Conservation (phyloP, 2,888 invertebrate genomes). For the Drosophila subquinaria region DNA sequence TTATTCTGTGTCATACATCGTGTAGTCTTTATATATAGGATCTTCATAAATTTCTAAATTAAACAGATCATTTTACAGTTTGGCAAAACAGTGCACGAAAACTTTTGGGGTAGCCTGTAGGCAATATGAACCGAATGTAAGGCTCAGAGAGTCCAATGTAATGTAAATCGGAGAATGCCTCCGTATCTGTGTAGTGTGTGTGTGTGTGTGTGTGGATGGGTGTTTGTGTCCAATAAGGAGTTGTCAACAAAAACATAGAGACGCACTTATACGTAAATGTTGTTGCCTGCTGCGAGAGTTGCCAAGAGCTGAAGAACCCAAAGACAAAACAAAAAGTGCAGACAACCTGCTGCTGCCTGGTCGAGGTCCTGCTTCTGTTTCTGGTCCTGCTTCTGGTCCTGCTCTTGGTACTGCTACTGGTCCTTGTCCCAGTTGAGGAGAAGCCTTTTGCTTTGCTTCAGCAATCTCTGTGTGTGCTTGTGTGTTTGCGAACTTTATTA, state of each 20-base stretch:
- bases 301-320: conserved; percentile 34
- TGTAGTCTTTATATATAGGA: background rate
- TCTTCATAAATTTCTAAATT: conserved; percentile 1
- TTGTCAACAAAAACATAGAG: conserved; percentile 79
- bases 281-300: conserved; percentile 42
- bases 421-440: conserved; percentile 10
- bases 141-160: conserved; percentile 39
- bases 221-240: conserved; percentile 65
- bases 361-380: conserved; percentile 17
- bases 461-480: conserved; percentile 23
- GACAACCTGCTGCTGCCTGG: conserved; percentile 59
- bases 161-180: conserved; percentile 51
- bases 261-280: conserved; percentile 71
- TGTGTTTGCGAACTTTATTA: conserved; percentile 79
- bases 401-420: background rate
- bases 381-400: conserved; percentile 18
- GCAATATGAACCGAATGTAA: conserved; percentile 40
- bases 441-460: conserved; percentile 33
- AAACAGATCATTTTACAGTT: conserved; percentile 5
- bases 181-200: conserved; percentile 18
- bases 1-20: background rate
- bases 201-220: conserved; percentile 24
- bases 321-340: conserved; percentile 65
- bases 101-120: conserved; percentile 54
- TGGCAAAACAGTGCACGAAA: conserved; percentile 24